Conservation (phyloP, 2,888 invertebrate genomes). For the Ectemnius cavifrons region DNA sequence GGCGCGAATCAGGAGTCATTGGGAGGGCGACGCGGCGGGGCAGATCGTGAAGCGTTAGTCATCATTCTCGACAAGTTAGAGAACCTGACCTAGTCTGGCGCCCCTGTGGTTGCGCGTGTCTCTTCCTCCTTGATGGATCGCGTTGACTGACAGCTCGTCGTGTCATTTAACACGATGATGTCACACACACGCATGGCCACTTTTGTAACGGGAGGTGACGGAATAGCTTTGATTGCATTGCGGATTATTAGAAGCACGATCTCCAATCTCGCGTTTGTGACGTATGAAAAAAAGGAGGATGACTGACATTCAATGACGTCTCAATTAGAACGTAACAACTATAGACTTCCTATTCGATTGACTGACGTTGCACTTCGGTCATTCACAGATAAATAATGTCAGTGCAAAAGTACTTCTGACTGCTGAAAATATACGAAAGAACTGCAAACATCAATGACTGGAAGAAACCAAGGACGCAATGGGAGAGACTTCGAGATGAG, state of each 20-base stretch:
- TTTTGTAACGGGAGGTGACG: conserved; percentile 61
- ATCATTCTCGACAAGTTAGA: conserved; percentile 19
- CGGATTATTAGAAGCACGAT: conserved; percentile 31
- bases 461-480: too few relatives aligned
- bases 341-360: background rate
- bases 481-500: background rate
- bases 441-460: background rate
- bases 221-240: conserved; percentile 36
- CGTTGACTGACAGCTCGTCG: background rate
- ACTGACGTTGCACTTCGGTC: conserved; percentile 30
- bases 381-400: background rate
- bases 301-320: conserved; percentile 39
- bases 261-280: conserved; percentile 50
- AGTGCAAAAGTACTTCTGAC: background rate
- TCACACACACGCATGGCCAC: conserved; percentile 34
- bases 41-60: conserved; percentile 60
- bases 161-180: conserved; percentile 58
- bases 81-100: conserved; percentile 20
- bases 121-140: conserved; percentile 11
- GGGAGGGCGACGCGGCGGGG: too few relatives aligned
- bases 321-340: conserved; percentile 29
- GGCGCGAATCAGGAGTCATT: too few relatives aligned
- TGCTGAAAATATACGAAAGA: background rate
- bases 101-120: conserved; percentile 17
- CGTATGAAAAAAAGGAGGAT: conserved; percentile 32